phyloP scores from a whole-genome alignment of 2,888 invertebrate species.

The Aricia artaxerxes region DNA sequence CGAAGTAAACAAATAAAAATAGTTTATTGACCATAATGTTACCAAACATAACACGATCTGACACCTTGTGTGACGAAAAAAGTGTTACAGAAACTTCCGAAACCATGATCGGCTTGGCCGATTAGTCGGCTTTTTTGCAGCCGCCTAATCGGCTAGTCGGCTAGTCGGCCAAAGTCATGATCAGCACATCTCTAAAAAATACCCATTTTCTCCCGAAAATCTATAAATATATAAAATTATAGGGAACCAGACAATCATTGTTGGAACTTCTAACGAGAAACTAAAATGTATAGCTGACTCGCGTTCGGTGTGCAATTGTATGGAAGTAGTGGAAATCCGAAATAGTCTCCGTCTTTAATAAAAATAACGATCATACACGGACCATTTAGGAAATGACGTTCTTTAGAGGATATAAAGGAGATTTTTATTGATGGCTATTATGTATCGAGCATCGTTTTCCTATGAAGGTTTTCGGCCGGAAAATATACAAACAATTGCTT shows the following conservation, averaged over 20 bases:
- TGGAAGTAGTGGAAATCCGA: conserved; percentile 62
- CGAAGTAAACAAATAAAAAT: no score
- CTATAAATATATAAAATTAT: neutral
- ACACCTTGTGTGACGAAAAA: no score
- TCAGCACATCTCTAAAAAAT: neutral
- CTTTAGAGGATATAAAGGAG: conserved; percentile 22
- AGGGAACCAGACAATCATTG: conserved; percentile 6
- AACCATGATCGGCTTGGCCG: no score
- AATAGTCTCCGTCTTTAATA: conserved; percentile 45
- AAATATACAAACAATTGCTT: neutral
- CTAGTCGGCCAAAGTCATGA: no score
- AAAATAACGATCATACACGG: conserved; percentile 46
- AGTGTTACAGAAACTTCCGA: no score
- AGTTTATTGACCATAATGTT: no score
- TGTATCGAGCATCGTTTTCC: neutral
- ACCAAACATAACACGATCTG: no score
- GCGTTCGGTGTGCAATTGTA: conserved; percentile 55
- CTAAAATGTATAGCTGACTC: conserved; percentile 1
- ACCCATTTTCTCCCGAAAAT: neutral
- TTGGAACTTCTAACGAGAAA: neutral
- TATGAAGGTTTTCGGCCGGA: neutral
- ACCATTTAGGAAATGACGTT: conserved; percentile 37
- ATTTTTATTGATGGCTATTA: conserved; percentile 21
- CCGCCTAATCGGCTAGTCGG: no score
- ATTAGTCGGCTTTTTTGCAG: no score